Percentiles rank a stretch among this genome's conserved stretches.
Evolutionary conservation across 2,797 vertebrate genomes (phyloP).

Genomic region (Myotis findleyi): DNA sequence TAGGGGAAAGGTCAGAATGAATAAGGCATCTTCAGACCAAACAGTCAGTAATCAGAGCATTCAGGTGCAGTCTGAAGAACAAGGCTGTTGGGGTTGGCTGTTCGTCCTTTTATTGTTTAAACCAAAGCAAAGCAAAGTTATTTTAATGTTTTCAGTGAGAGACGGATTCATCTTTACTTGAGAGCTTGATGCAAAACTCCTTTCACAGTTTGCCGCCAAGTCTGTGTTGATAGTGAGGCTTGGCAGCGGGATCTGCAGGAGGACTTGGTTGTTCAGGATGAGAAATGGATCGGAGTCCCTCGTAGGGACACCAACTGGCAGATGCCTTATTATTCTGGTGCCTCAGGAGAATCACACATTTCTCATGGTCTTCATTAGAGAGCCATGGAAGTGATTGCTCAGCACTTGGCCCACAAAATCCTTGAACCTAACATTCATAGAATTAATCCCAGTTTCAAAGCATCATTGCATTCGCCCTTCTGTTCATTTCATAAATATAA

Average conservation of each 20-base stretch:
- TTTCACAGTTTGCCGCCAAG: background rate
- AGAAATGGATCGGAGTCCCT: background rate
- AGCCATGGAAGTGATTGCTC: background rate
- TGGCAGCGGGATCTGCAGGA: background rate
- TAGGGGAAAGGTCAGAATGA: background rate
- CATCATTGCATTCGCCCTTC: background rate
- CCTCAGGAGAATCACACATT: background rate
- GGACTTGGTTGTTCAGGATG: background rate
- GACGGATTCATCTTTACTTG: background rate
- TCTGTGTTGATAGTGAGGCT: background rate
- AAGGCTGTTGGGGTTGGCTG: background rate
- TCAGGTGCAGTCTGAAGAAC: background rate
- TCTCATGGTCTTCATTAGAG: background rate
- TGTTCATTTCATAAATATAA: background rate
- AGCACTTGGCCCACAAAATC: background rate
- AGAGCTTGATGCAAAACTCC: background rate
- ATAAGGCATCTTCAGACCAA: background rate
- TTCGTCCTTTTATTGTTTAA: conserved; percentile 3
- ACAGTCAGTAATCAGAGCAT: background rate
- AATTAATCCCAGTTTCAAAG: background rate
- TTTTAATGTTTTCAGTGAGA: background rate
- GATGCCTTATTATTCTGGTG: background rate
- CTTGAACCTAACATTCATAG: background rate
- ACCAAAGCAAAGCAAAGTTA: background rate
- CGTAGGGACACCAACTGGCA: background rate